A percentile compares a stretch with the other conserved stretches of the same genome.
These are phyloP conservation scores for Brachionus paranguensis DNA, from an alignment of 1,140 invertebrate genomes.

Conservation along the genomic window DNA sequence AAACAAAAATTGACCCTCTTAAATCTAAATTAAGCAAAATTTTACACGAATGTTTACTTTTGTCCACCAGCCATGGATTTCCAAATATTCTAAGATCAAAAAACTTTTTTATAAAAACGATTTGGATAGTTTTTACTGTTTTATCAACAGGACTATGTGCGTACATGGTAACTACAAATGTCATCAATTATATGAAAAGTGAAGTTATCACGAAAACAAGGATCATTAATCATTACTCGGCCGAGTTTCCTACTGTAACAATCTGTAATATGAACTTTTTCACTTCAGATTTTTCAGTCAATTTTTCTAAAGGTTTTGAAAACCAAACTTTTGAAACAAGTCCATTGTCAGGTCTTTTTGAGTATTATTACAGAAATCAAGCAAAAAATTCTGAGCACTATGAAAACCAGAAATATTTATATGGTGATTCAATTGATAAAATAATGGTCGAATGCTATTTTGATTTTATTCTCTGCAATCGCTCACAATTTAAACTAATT, in stretches of 20 bases:
- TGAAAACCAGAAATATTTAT: not conserved
- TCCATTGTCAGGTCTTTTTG: not conserved
- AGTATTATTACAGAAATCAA: not conserved
- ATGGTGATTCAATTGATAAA: not conserved
- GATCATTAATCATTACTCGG: not conserved
- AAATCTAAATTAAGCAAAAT: too few relatives aligned
- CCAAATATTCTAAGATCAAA: not conserved
- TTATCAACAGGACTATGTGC: not conserved
- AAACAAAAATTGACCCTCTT: too few relatives aligned
- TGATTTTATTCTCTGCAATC: not conserved
- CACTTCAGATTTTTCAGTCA: not conserved
- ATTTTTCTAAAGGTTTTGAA: too few relatives aligned
- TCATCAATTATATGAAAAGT: not conserved
- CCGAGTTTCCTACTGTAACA: not conserved
- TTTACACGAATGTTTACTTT: too few relatives aligned
- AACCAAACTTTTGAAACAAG: not conserved
- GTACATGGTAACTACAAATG: not conserved
- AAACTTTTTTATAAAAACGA: not conserved
- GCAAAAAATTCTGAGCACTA: not conserved
- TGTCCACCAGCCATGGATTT: not conserved
- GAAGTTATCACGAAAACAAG: not conserved
- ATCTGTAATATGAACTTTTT: not conserved
- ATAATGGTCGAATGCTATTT: not conserved
- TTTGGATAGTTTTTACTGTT: not conserved
- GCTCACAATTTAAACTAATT: not conserved